phyloP scores from a whole-genome alignment of 2,888 invertebrate genomes.

The Cylindroiulus punctatus region DNA sequence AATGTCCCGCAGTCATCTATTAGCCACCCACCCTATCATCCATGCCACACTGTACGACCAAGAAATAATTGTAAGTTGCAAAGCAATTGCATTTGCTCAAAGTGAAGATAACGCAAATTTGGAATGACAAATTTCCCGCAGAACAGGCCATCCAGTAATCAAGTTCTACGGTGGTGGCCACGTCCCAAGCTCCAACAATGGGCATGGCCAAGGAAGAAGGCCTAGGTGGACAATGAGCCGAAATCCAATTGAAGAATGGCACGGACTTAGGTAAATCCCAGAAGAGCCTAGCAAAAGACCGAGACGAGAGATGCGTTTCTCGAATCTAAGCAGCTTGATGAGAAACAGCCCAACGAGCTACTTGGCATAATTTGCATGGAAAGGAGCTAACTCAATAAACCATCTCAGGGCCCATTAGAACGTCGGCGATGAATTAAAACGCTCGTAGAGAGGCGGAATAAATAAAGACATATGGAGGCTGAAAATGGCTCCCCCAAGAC shows the following conservation, averaged over 20 bases:
- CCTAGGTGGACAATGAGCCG: neutral
- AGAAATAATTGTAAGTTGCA: too few species aligned
- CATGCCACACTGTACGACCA: too few species aligned
- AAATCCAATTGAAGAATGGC: neutral
- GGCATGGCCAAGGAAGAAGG: neutral
- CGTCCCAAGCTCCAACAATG: neutral
- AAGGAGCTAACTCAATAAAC: neutral
- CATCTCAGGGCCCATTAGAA: neutral
- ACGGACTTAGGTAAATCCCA: neutral
- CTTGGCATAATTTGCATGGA: constrained; percentile 3
- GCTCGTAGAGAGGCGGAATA: neutral
- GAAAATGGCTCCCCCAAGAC: neutral
- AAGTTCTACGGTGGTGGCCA: too few species aligned
- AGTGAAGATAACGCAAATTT: too few species aligned
- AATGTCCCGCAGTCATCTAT: too few species aligned
- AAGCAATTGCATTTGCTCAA: too few species aligned
- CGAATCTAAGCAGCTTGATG: neutral
- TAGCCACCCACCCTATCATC: too few species aligned
- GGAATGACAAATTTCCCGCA: too few species aligned
- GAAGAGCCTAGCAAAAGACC: neutral
- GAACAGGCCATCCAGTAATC: too few species aligned
- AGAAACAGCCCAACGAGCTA: neutral
- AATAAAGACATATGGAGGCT: neutral
- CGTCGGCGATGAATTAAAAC: constrained; percentile 11
- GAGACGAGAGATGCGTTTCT: neutral